Evolutionary conservation across 2,888 invertebrate genomes (phyloP), one percentile per base, ranked within the genome.

Genomic region (Noctua pronuba): DNA sequence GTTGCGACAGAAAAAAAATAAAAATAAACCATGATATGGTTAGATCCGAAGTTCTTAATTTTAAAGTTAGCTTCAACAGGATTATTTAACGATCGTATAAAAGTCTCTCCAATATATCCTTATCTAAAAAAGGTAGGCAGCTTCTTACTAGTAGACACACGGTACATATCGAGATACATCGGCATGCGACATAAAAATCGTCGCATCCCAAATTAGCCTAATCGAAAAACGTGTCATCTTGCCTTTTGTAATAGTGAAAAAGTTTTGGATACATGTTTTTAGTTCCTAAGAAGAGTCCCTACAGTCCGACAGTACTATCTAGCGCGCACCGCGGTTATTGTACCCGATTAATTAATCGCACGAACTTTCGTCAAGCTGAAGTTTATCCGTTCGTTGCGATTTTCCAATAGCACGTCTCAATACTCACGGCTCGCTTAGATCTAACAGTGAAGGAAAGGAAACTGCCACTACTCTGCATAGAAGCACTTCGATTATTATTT

Each of bases 51-150:
- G 95, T 96, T 92, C 96, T 95, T 96, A 96, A 92, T 93, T 60
- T 91, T 95, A 94, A 92, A 94, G 94, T 96, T 96, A 96, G 95
- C 94, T 91, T 95, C 95, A 96, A 96, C 96, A 96, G 95, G 95
- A 95, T 94, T 90, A 95, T 96, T 95, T 95, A 96, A 96, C 96
- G 94, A 94, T 96, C 95, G 96, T 96, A 96, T 96, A 96, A 96
- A 96, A 96, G 96, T 96, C 95, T 96, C 95, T 96, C 94, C 94
- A 95, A 95, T 96, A 96, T 95, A 96, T 94, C 95, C 95, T 96
- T 96, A 96, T 95, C 95, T 96, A 95, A 96, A 95, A 96, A 95
- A 95, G 91, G 93, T 95, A 95, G 95, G 95, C 95, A 94, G 93
- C 93, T 91, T 94, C 94, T 93, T 95, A 93, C 88, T 92, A 88